Evolutionary conservation across 2,113 vertebrate genomes (phyloP), one percentile per base, ranked within the genome.

Genomic region (Sphaerodactylus townsendi): DNA sequence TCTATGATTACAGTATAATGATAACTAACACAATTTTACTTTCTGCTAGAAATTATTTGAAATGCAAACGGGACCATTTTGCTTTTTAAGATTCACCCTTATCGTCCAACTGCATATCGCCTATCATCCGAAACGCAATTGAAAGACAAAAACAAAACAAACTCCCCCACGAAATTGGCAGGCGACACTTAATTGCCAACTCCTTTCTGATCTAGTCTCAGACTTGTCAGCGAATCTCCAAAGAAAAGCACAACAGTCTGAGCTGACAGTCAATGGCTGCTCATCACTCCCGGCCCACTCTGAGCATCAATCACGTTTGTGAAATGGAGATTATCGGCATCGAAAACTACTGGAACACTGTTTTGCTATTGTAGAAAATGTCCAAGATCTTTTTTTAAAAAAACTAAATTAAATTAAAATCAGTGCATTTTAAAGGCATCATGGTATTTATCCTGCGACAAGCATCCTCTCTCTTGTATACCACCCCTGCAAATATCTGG

Each of bases 121-220:
- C 92, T 89, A 88, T 35, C 90, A 85, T 77, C 75, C 85, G 90
- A 95, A 91, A 90, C 88, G 86, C 78, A 94, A 96, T 90, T 92
- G 92, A 92, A 94, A 93, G 78, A 93, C 71, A 62, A 86, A 91
- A 91, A 82, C 69, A 93, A 87, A 89, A 25, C 77, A 77, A n/a
- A n/a, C n/a, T n/a, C n/a, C n/a, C n/a, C 87, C 9, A 69, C 75
- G 85, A 82, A 62, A 71, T 28, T 85, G 83, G 15, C 53, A 86
- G 76, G 69, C 56, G 87, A 39, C 28, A 88, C 84, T 90, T 80
- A 69, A 87, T 85, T 71, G 77, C 14, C 77, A 78, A 19, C 53
- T 65, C 23, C 64, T 89, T 83, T 76, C 88, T 44, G 72, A 84
- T 83, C 62, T 64, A 37, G 81, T 53, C 82, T 77, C 68, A 85